Conservation (phyloP, 92 coral and sea anemone genomes). For the Siderastrea siderea region DNA sequence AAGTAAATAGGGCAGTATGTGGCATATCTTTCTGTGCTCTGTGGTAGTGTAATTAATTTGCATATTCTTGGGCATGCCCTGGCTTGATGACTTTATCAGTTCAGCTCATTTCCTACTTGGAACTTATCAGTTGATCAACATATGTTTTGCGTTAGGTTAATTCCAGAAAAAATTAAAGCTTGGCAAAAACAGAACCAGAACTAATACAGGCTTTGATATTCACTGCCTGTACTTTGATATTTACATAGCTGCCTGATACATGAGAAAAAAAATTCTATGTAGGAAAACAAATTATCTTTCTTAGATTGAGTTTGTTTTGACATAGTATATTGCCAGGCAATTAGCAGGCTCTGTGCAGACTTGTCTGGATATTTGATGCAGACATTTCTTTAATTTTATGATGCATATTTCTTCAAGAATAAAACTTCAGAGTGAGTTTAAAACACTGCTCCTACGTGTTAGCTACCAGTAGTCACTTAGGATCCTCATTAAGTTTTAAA, state of each 20-base stretch:
- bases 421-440: background rate
- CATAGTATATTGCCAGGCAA: background rate
- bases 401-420: background rate
- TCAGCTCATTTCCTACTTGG: constrained; percentile 15
- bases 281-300: background rate
- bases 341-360: constrained; percentile 22
- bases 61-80: constrained; percentile 14
- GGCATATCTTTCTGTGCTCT: background rate
- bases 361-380: background rate
- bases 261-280: background rate
- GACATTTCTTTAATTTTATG: background rate
- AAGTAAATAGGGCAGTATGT: background rate
- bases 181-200: background rate
- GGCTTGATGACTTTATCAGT: constrained; percentile 8
- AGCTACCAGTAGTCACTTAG: background rate
- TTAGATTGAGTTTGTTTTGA: background rate
- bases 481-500: background rate
- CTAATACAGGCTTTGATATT: background rate
- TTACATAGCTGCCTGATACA: background rate
- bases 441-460: background rate
- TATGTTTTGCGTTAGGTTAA: constrained; percentile 34
- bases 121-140: constrained; percentile 19
- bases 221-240: background rate
- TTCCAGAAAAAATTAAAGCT: background rate
- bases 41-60: background rate